phyloP scores from a whole-genome alignment of 2,113 vertebrate species.

The Mystacornis crossleyi region DNA sequence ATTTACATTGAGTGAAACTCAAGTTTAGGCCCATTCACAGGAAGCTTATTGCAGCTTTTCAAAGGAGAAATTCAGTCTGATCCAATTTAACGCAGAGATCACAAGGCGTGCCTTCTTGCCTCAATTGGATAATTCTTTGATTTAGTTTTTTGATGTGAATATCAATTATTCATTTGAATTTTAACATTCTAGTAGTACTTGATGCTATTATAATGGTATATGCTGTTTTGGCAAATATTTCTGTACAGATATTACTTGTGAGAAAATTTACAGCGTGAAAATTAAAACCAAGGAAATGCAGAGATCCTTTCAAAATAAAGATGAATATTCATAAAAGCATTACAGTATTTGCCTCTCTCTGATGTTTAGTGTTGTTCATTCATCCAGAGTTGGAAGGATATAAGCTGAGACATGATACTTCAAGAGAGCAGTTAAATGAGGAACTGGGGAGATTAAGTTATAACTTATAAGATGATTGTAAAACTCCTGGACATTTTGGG shows the following conservation, averaged over 20 bases:
- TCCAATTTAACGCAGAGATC: constrained; percentile 15
- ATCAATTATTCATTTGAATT: constrained; percentile 59
- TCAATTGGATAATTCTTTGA: constrained; percentile 51
- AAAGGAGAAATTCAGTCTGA: neutral
- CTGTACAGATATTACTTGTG: neutral
- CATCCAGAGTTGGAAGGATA: constrained; percentile 32
- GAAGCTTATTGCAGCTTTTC: neutral
- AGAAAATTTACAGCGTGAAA: constrained; percentile 3
- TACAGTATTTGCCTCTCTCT: constrained; percentile 35
- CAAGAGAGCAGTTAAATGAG: constrained; percentile 48
- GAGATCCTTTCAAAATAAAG: constrained; percentile 34
- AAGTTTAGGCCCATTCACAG: constrained; percentile 15
- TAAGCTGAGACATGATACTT: constrained; percentile 39
- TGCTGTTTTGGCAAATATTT: constrained; percentile 33
- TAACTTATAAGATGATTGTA: neutral
- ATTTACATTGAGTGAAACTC: constrained; percentile 7
- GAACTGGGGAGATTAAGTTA: constrained; percentile 23
- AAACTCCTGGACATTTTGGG: constrained; percentile 55
- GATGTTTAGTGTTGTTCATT: constrained; percentile 36
- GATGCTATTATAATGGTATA: neutral
- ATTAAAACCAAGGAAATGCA: constrained; percentile 44
- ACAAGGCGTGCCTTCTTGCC: neutral
- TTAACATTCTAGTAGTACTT: constrained; percentile 17
- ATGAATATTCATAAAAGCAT: constrained; percentile 57
- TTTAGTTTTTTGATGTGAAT: constrained; percentile 38